A percentile compares a stretch with the other conserved stretches of the same genome.
These are phyloP conservation scores for Agriotes lineatus DNA, from an alignment of 2,888 invertebrate species.

Conservation along the genomic window DNA sequence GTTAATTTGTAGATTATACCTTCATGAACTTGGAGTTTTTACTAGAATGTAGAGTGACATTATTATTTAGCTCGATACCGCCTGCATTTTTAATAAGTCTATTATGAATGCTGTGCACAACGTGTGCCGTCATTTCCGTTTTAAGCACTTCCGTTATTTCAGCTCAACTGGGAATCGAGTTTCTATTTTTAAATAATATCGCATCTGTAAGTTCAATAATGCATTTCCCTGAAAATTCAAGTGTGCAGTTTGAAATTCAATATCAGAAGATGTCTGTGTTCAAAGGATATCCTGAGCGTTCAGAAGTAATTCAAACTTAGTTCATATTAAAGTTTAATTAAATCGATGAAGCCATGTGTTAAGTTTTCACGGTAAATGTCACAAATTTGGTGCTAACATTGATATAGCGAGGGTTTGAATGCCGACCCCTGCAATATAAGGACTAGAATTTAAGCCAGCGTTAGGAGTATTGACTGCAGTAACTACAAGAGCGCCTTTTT, in stretches of 20 bases:
- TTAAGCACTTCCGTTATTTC: conserved; percentile 35
- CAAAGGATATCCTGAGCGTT: conserved; percentile 4
- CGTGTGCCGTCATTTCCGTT: conserved; percentile 28
- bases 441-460: too few species aligned
- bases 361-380: conserved; percentile 39
- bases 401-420: conserved; percentile 18
- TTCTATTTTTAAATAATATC: conserved; percentile 35
- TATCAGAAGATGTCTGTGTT: conserved; percentile 4
- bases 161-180: conserved; percentile 20
- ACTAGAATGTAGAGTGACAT: too few species aligned
- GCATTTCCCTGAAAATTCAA: conserved; percentile 27
- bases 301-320: conserved; percentile 28
- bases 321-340: conserved; percentile 37
- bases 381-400: conserved; percentile 40
- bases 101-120: conserved; percentile 25
- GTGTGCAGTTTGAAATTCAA: conserved; percentile 19
- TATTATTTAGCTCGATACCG: neutral
- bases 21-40: too few species aligned
- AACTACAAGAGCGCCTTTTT: too few species aligned
- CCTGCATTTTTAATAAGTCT: conserved; percentile 22
- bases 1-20: too few species aligned
- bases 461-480: too few species aligned
- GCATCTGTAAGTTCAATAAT: conserved; percentile 11
- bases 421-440: too few species aligned
- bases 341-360: conserved; percentile 27